Evolutionary conservation across 2,888 invertebrate species (phyloP).

Genomic region (Octonoba sinensis): DNA sequence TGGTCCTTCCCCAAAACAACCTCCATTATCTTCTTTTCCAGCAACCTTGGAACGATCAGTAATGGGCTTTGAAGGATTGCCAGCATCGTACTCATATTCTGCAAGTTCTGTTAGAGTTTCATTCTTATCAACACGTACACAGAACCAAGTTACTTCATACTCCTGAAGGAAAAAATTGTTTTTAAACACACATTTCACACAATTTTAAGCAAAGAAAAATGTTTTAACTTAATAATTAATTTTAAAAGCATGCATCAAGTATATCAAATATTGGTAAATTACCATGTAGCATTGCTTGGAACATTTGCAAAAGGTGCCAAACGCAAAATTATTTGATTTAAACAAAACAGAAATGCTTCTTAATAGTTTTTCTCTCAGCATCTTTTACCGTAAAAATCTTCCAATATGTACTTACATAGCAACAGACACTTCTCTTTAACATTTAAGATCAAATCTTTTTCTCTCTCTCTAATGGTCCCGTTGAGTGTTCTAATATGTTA

Average conservation of each 20-base stretch:
- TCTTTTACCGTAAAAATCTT: no score
- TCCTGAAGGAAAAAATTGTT: conserved; percentile 14
- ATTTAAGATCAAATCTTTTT: no score
- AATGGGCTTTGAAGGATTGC: conserved; percentile 49
- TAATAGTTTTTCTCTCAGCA: no score
- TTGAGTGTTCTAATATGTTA: no score
- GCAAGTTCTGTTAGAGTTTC: conserved; percentile 26
- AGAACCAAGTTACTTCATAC: conserved; percentile 48
- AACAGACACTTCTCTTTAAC: no score
- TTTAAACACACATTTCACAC: neutral
- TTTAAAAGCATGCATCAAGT: neutral
- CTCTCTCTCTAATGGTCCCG: no score
- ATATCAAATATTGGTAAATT: no score
- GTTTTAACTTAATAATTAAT: neutral
- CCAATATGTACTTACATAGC: no score
- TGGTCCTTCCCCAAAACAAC: conserved; percentile 67
- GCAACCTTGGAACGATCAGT: conserved; percentile 40
- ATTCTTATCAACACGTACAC: conserved; percentile 19
- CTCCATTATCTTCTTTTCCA: conserved; percentile 51
- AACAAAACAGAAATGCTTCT: no score
- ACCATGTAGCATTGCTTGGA: no score
- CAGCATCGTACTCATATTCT: conserved; percentile 34
- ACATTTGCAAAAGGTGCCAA: no score
- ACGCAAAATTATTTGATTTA: no score
- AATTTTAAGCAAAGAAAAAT: neutral